Conservation (phyloP, 2,888 invertebrate species). For the Volucella inflata region DNA sequence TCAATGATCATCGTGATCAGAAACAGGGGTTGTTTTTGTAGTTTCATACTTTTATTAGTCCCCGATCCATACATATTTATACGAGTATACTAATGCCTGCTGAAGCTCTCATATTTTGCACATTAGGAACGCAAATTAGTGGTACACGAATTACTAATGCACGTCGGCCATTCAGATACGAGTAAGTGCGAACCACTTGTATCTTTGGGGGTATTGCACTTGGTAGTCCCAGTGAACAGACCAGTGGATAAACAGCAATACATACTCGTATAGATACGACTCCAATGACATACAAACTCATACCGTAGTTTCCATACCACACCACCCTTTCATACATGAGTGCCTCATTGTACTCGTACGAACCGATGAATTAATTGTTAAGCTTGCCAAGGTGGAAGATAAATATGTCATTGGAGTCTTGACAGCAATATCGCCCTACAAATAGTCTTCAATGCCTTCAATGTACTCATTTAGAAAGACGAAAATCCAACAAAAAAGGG, state of each 20-base stretch:
- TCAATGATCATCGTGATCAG: constrained; percentile 20
- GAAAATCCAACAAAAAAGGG: constrained; percentile 38
- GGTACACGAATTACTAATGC: constrained; percentile 36
- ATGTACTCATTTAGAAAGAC: neutral
- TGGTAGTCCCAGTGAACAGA: constrained; percentile 10
- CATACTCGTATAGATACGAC: constrained; percentile 33
- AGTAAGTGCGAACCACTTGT: neutral
- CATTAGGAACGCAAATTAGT: constrained; percentile 43
- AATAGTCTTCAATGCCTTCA: no score
- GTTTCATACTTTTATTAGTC: neutral
- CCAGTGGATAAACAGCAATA: neutral
- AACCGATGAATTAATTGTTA: constrained; percentile 24
- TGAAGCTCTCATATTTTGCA: neutral
- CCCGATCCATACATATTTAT: no score
- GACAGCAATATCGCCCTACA: neutral
- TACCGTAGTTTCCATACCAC: neutral
- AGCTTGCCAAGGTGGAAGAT: constrained; percentile 43
- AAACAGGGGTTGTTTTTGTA: constrained; percentile 27
- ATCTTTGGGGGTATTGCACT: constrained; percentile 4
- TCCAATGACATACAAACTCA: constrained; percentile 2
- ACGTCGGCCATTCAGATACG: constrained; percentile 2
- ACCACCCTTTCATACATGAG: neutral
- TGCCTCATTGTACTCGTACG: neutral
- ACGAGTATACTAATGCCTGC: constrained; percentile 9
- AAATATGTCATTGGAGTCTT: constrained; percentile 45